phyloP scores from a whole-genome alignment of 2,888 invertebrate genomes.

The Sphaerophoria rueppellii region DNA sequence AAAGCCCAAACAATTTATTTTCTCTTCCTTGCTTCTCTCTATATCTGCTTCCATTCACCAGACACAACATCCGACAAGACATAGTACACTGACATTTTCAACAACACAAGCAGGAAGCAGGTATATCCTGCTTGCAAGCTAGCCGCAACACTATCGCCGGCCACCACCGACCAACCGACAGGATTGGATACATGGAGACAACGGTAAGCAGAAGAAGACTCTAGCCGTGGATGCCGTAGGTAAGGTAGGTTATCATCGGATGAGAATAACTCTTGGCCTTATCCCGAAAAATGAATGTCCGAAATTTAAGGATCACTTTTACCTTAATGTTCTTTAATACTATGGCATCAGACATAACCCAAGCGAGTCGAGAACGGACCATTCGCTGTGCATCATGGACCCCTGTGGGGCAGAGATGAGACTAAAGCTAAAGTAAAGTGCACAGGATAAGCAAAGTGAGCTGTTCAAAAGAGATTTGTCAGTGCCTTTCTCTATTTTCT shows the following conservation, averaged over 20 bases:
- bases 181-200: not conserved
- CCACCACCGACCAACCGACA: constrained; percentile 1
- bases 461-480: constrained; percentile 70
- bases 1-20: constrained; percentile 73
- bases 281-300: constrained; percentile 73
- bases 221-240: constrained; percentile 8
- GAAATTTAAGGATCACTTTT: constrained; percentile 73
- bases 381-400: not conserved
- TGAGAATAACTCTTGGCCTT: constrained; percentile 70
- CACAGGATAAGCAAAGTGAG: constrained; percentile 70
- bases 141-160: constrained; percentile 10
- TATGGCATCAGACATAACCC: not conserved
- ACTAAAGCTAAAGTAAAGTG: constrained; percentile 51
- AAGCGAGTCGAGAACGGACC: not conserved
- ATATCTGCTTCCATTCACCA: constrained; percentile 39
- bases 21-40: constrained; percentile 41
- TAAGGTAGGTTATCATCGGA: constrained; percentile 67
- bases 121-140: constrained; percentile 26
- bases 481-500: constrained; percentile 20
- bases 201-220: constrained; percentile 3
- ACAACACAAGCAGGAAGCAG: not conserved
- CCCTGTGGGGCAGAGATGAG: not conserved
- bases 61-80: not conserved
- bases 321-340: constrained; percentile 68
- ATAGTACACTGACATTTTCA: constrained; percentile 51